Evolutionary conservation across 1,140 invertebrate species (phyloP).

Genomic region (Hermetia illucens): DNA sequence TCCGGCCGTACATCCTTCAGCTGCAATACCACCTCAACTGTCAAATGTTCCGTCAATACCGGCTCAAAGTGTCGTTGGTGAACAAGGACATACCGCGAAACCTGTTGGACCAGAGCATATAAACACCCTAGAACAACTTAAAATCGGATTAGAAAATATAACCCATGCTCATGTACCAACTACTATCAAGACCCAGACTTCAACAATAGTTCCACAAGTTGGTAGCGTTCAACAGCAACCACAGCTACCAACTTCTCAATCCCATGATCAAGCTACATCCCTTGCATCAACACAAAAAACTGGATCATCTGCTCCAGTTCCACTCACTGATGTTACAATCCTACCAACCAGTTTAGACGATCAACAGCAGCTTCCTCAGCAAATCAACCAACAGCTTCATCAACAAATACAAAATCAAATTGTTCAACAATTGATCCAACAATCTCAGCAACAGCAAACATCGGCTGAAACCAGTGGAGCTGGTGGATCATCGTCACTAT

Average conservation of each 20-base stretch:
- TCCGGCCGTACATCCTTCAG: too few relatives aligned
- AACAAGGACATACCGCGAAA: too few relatives aligned
- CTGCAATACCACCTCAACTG: too few relatives aligned
- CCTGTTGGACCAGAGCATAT: slow-evolving; percentile 31
- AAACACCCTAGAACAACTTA: slow-evolving; percentile 37
- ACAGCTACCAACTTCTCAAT: background rate
- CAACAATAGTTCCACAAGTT: background rate
- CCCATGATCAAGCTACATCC: background rate
- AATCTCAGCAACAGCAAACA: slow-evolving; percentile 8
- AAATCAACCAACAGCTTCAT: background rate
- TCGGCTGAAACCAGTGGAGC: slow-evolving; percentile 9
- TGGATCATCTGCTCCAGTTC: background rate
- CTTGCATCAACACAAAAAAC: background rate
- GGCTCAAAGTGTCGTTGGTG: too few relatives aligned
- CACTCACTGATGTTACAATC: background rate
- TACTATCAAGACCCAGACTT: background rate
- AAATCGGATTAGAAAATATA: slow-evolving; percentile 38
- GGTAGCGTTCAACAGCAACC: background rate
- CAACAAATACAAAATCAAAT: slow-evolving; percentile 1
- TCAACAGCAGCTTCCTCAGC: background rate
- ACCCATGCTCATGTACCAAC: slow-evolving; percentile 30
- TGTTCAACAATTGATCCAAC: slow-evolving; percentile 3
- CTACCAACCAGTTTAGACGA: background rate
- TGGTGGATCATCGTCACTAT: slow-evolving; percentile 24
- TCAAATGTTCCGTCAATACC: too few relatives aligned